These are phyloP conservation scores for Andrena bucephala DNA, from an alignment of 2,888 invertebrate genomes.

Conservation along the genomic window DNA sequence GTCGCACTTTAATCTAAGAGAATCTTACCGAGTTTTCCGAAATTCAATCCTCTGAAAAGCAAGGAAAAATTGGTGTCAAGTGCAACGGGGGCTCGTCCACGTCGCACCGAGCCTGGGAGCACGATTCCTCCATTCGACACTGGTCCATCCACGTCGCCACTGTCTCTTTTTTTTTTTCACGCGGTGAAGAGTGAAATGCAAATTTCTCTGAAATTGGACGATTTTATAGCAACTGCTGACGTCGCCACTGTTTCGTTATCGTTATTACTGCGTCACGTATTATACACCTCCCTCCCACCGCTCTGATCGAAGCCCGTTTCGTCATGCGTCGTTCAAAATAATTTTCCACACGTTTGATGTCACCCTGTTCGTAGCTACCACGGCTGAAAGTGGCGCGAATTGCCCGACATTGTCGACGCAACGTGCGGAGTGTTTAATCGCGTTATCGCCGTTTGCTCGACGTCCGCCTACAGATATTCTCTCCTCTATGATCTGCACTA, in stretches of 20 bases:
- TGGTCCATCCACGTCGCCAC: not conserved
- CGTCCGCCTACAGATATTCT: slow-evolving; percentile 34
- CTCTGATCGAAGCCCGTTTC: no score
- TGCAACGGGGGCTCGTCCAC: not conserved
- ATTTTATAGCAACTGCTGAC: no score
- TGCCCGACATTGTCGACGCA: not conserved
- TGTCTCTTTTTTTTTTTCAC: no score
- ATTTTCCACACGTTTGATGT: no score
- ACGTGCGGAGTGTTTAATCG: slow-evolving; percentile 43
- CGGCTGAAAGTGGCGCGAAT: slow-evolving; percentile 11
- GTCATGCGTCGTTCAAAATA: no score
- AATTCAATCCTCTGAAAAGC: not conserved
- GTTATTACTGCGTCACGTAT: no score
- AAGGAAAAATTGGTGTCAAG: not conserved
- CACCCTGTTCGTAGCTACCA: no score
- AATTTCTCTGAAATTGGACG: no score
- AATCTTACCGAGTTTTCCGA: not conserved
- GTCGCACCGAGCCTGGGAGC: not conserved
- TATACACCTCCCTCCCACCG: no score
- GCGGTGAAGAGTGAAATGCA: no score
- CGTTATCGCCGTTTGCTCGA: slow-evolving; percentile 56
- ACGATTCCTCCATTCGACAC: not conserved
- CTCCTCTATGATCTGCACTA: slow-evolving; percentile 41
- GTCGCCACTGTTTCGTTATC: no score
- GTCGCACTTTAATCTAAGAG: not conserved